Conservation (phyloP, 2,113 vertebrate genomes). For the Pterocles burchelli region DNA sequence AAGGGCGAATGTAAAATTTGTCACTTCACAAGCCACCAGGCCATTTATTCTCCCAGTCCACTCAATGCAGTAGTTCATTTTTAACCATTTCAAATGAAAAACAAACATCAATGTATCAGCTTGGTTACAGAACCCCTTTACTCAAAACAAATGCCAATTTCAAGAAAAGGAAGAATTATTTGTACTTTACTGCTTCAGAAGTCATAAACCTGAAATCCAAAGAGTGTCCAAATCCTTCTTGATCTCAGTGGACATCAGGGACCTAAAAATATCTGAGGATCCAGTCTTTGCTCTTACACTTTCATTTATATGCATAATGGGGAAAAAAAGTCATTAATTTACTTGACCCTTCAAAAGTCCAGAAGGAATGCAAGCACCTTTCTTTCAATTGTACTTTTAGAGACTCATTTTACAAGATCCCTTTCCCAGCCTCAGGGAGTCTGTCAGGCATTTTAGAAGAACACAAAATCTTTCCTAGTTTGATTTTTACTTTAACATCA, state of each 20-base stretch:
- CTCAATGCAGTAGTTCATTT: background rate
- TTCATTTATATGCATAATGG: background rate
- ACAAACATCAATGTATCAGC: background rate
- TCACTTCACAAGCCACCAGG: background rate
- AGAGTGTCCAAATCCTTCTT: background rate
- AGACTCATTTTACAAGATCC: background rate
- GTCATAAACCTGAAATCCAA: background rate
- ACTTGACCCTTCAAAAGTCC: background rate
- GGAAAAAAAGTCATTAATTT: background rate
- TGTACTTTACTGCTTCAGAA: background rate
- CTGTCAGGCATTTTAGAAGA: slow-evolving; percentile 45
- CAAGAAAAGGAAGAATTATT: background rate
- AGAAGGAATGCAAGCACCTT: background rate
- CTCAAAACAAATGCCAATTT: background rate
- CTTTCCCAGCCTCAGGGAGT: background rate
- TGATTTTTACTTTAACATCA: slow-evolving; percentile 60
- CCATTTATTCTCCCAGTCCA: background rate
- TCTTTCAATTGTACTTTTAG: background rate
- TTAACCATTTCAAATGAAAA: background rate
- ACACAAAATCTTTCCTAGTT: slow-evolving; percentile 58
- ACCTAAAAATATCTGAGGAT: background rate
- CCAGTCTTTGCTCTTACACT: background rate
- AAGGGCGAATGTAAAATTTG: background rate
- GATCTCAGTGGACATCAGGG: background rate
- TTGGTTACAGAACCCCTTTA: background rate